Base-by-base conservation (phyloP, 2,888 invertebrate species). In the Empis stercorea region DNA sequence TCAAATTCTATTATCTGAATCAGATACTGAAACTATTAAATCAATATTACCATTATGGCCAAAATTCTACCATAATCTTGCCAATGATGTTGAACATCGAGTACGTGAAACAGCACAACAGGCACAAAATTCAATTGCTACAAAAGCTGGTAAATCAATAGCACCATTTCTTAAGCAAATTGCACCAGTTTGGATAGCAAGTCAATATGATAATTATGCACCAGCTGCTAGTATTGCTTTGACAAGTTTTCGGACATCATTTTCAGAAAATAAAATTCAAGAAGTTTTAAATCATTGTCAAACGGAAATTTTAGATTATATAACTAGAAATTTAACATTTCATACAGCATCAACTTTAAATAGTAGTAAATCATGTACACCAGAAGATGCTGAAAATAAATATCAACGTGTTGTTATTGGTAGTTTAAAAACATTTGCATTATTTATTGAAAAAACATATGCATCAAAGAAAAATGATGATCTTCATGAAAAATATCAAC, bases 281-380 rank as follows among this genome's bases (percentile, higher is more conserved):
- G 87, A 87, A 60, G 92, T 86, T 10, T 76, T 92, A 44, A 65
- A 79, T 6, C 88, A 85, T 71, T 93, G 91, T 63, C 86, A 87
- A 61, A 73, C 74, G 38, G 92, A 93, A 68, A 83, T 93, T 48
- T 58, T 88, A 27, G 72, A 76, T 23, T 81, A 83, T 55, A 73
- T 88, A n/a, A 68, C 73, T 44, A 84, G 86, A 46, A 87, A 83
- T 61, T 65, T 87, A 27, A 75, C 76, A 16, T 70, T 74, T 39
- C 76, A 79, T 52, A 76, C 76, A 10, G 67, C 76, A 0, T 71
- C 76, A 48, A 73, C 75, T 5, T 60, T 78, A 16, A 69, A 72
- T 34, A 72, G 70, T 51, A 67, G 73, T 17, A 76, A 78, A 57
- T 71, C 70, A 43, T 67, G 74, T 13, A 71, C 75, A 7, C 61